Conservation (phyloP, 2,113 vertebrate species). For the Phrynosoma platyrhinos region DNA sequence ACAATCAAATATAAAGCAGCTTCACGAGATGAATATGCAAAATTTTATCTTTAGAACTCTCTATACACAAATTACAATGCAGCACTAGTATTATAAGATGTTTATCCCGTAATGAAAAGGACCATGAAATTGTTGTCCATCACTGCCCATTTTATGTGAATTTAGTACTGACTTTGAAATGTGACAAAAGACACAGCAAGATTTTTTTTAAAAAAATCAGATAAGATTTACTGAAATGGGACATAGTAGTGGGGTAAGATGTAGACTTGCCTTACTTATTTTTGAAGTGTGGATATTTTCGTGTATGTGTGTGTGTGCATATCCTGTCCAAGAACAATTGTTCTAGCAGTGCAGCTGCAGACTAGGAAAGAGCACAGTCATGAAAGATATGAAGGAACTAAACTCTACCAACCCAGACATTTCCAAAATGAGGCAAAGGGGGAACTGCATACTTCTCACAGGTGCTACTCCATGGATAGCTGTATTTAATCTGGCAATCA, state of each 20-base stretch:
- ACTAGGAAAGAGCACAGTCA: background rate
- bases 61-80: background rate
- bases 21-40: background rate
- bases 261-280: background rate
- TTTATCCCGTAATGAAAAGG: background rate
- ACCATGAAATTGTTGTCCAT: background rate
- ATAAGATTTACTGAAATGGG: background rate
- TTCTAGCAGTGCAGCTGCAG: background rate
- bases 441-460: background rate
- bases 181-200: background rate
- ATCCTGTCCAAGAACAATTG: background rate
- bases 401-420: background rate
- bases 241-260: background rate
- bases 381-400: background rate
- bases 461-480: background rate
- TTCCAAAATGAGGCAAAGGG: background rate
- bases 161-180: background rate
- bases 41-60: background rate
- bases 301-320: too few species aligned
- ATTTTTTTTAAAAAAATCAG: background rate
- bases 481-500: background rate
- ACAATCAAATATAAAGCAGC: background rate
- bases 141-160: background rate
- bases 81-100: background rate
- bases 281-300: background rate